Percentiles rank a stretch among this genome's conserved stretches.
These are phyloP conservation scores for Opisthograptis luteolata DNA, from an alignment of 2,888 invertebrate species.

Conservation along the genomic window DNA sequence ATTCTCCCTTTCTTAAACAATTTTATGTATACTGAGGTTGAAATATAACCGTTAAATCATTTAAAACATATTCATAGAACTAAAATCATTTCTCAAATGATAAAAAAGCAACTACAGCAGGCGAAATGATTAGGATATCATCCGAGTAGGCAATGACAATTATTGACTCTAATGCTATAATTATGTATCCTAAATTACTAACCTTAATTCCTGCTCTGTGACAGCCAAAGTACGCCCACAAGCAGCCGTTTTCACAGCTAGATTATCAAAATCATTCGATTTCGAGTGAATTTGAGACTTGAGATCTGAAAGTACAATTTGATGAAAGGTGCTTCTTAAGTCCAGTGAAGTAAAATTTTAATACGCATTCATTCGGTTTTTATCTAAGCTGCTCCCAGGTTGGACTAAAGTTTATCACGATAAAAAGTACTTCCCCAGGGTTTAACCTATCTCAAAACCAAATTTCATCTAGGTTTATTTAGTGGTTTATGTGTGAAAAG, in stretches of 20 bases:
- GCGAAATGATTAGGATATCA: conserved; percentile 4
- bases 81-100: background rate
- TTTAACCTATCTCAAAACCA: too few species aligned
- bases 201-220: conserved; percentile 78
- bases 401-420: too few species aligned
- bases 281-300: conserved; percentile 67
- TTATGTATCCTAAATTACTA: conserved; percentile 29
- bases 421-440: too few species aligned
- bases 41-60: background rate
- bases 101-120: too few species aligned
- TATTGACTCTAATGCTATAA: background rate
- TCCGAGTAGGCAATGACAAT: conserved; percentile 7
- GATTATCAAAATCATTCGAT: conserved; percentile 61
- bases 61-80: background rate
- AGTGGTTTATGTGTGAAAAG: too few species aligned
- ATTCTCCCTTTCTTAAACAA: too few species aligned
- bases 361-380: too few species aligned
- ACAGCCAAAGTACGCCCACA: conserved; percentile 73
- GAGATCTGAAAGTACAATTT: conserved; percentile 57
- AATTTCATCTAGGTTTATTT: too few species aligned
- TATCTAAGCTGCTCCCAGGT: too few species aligned
- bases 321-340: background rate
- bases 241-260: conserved; percentile 65
- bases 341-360: background rate
- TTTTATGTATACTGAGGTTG: too few species aligned